Conservation (phyloP, 2,888 invertebrate genomes). For the Plemyria rubiginata region DNA sequence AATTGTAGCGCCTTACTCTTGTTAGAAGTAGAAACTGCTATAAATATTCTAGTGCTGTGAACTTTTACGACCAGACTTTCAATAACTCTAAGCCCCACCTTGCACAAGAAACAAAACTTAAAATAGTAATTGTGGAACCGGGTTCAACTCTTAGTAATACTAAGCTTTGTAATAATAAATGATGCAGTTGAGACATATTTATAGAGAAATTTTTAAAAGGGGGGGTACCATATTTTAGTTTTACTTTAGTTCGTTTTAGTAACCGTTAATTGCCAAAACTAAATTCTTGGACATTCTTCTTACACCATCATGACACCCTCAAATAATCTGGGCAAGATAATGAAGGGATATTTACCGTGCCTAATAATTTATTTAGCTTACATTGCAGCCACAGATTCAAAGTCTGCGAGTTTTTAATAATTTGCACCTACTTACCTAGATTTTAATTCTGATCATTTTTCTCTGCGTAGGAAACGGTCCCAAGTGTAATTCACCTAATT, state of each 20-base stretch:
- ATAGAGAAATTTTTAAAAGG: too few relatives aligned
- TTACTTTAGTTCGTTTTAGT: too few relatives aligned
- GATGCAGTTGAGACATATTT: too few relatives aligned
- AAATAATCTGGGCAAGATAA: too few relatives aligned
- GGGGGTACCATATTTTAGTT: too few relatives aligned
- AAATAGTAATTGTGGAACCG: neutral
- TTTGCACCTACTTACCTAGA: conserved; percentile 42
- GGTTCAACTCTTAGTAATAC: neutral
- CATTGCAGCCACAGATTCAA: too few relatives aligned
- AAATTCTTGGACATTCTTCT: too few relatives aligned
- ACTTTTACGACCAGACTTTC: conserved; percentile 18
- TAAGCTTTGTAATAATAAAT: too few relatives aligned
- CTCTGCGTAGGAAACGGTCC: conserved; percentile 57
- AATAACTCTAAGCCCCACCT: conserved; percentile 9
- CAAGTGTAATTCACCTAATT: conserved; percentile 70
- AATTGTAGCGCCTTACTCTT: neutral
- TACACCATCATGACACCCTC: too few relatives aligned
- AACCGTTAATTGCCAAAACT: too few relatives aligned
- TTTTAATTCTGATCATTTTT: conserved; percentile 59
- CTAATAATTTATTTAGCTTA: too few relatives aligned
- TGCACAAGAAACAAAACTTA: neutral
- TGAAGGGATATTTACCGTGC: too few relatives aligned
- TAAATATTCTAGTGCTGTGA: conserved; percentile 12
- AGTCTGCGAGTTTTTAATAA: neutral
- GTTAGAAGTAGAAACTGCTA: conserved; percentile 7